phyloP scores from a whole-genome alignment of 2,113 vertebrate species.

The Gulo gulo region DNA sequence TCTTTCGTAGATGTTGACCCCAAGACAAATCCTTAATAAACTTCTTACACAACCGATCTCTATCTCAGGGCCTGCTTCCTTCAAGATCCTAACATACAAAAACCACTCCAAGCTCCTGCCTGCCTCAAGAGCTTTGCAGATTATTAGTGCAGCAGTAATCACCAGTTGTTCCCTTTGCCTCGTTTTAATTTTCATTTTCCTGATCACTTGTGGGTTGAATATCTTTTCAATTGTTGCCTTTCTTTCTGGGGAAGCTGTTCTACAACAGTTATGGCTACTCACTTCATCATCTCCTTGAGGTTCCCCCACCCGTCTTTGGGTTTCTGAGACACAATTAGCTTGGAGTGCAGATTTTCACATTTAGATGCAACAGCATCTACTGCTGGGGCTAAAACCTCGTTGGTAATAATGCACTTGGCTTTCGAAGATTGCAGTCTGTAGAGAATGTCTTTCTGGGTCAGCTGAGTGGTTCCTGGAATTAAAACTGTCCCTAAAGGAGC shows the following conservation, averaged over 20 bases:
- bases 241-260: not conserved
- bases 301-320: constrained; percentile 83
- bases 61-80: not conserved
- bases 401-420: constrained; percentile 86
- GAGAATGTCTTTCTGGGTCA: constrained; percentile 86
- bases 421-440: constrained; percentile 84
- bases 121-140: not conserved
- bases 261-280: constrained; percentile 55
- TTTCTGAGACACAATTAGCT: constrained; percentile 82
- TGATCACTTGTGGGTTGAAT: not conserved
- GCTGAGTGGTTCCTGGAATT: constrained; percentile 87
- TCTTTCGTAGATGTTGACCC: not conserved
- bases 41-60: not conserved
- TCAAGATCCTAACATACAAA: not conserved
- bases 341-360: constrained; percentile 82
- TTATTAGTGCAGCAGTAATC: not conserved
- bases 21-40: not conserved
- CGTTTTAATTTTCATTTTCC: not conserved
- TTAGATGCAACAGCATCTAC: constrained; percentile 81
- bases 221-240: not conserved
- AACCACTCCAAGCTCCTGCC: not conserved
- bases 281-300: constrained; percentile 84
- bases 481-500: constrained; percentile 79
- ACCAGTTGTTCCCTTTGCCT: not conserved
- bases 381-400: constrained; percentile 80